These are phyloP conservation scores for Suricata suricatta DNA, from an alignment of 2,113 vertebrate genomes.

Conservation along the genomic window DNA sequence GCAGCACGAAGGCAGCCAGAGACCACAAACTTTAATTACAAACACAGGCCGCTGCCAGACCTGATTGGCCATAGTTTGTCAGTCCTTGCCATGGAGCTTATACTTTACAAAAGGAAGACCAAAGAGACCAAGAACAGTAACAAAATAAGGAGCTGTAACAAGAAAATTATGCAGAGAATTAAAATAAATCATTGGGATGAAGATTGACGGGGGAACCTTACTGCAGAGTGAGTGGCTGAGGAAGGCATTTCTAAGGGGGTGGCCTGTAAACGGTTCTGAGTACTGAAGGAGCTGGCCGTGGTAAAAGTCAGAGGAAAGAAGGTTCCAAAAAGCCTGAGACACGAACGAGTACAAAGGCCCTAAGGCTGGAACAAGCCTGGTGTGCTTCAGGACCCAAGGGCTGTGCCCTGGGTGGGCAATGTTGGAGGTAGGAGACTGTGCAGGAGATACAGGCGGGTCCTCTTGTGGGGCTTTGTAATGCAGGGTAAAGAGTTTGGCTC, in stretches of 20 bases:
- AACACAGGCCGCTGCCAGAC: neutral
- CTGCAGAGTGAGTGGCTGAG: neutral
- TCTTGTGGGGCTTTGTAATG: neutral
- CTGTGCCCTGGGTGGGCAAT: accelerated
- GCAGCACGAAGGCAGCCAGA: neutral
- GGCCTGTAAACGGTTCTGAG: neutral
- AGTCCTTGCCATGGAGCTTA: neutral
- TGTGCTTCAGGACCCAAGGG: neutral
- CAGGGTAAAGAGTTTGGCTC: neutral
- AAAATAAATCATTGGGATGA: neutral
- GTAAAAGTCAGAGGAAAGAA: neutral
- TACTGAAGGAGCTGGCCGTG: neutral
- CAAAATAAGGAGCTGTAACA: neutral
- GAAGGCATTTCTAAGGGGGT: neutral
- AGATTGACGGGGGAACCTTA: neutral
- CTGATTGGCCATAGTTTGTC: neutral
- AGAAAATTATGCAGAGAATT: neutral
- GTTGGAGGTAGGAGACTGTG: accelerated
- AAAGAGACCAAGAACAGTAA: neutral
- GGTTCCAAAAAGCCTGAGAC: neutral
- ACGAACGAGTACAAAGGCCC: neutral
- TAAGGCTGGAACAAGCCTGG: neutral
- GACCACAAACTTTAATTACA: neutral
- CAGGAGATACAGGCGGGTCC: neutral
- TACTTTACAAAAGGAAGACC: neutral